Conservation (phyloP, 2,113 vertebrate species). For the Pelmatolapia mariae region DNA sequence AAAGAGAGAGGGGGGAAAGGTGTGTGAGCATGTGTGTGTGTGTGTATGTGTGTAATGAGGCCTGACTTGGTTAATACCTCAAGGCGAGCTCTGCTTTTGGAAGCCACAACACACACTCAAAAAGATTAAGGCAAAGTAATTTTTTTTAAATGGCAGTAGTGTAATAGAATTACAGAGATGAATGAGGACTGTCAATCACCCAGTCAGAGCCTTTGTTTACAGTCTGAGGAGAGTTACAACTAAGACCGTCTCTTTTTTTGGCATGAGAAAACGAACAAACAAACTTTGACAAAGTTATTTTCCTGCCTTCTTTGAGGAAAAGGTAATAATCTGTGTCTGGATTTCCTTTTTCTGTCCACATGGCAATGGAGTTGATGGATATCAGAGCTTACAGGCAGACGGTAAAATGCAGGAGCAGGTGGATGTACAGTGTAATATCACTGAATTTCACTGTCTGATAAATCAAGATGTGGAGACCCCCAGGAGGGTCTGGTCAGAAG, state of each 20-base stretch:
- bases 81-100: constrained; percentile 29
- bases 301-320: neutral
- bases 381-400: neutral
- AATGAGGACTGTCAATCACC: constrained; percentile 32
- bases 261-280: neutral
- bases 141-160: constrained; percentile 7
- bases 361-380: neutral
- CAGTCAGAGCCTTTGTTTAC: neutral
- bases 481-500: neutral
- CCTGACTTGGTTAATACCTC: constrained; percentile 52
- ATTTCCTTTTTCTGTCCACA: neutral
- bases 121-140: neutral
- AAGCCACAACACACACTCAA: neutral
- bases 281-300: neutral
- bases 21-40: neutral
- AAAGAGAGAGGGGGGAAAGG: neutral
- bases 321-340: neutral
- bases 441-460: neutral
- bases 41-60: constrained; percentile 49
- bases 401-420: neutral
- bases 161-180: constrained; percentile 38
- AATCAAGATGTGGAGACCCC: neutral
- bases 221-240: neutral
- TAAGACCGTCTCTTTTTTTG: neutral
- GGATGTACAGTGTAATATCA: neutral